phyloP scores from a whole-genome alignment of 1,140 invertebrate genomes.

The Halotydeus destructor region DNA sequence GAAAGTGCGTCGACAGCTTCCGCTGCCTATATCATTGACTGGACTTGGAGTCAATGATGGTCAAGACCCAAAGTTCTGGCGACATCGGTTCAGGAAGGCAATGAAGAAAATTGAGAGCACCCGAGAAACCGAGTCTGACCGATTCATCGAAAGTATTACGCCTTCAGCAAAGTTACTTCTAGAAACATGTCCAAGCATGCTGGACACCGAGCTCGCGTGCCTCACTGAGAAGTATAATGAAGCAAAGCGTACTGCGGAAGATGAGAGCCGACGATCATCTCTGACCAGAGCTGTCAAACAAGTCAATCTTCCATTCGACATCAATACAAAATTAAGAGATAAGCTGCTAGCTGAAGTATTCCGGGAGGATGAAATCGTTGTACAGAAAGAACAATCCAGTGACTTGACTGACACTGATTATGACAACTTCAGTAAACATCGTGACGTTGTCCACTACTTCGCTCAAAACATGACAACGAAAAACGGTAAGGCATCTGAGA shows the following conservation, averaged over 20 bases:
- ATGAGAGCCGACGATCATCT: too few species aligned
- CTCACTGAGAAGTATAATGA: neutral
- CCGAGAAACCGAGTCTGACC: neutral
- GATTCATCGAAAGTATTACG: conserved; percentile 10
- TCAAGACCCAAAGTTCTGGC: conserved; percentile 8
- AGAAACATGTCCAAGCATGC: neutral
- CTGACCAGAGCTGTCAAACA: neutral
- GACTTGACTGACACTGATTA: conserved; percentile 9
- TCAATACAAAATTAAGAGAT: neutral
- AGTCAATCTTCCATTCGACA: neutral
- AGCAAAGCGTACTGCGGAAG: neutral
- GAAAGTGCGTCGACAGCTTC: conserved; percentile 2
- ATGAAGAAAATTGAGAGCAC: neutral
- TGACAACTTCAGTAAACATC: conserved; percentile 14
- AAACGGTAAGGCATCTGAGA: neutral
- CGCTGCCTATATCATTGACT: conserved; percentile 10
- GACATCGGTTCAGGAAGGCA: neutral
- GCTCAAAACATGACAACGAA: conserved; percentile 1
- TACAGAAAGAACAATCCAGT: neutral
- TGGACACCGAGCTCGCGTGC: neutral
- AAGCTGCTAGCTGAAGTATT: neutral
- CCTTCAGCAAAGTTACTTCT: neutral
- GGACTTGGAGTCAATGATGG: conserved; percentile 11
- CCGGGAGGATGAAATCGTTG: neutral
- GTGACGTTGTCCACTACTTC: conserved; percentile 14